Percentiles rank a stretch among this genome's conserved stretches.
Conservation (phyloP, 2,888 invertebrate genomes). For the Panopea generosa region DNA sequence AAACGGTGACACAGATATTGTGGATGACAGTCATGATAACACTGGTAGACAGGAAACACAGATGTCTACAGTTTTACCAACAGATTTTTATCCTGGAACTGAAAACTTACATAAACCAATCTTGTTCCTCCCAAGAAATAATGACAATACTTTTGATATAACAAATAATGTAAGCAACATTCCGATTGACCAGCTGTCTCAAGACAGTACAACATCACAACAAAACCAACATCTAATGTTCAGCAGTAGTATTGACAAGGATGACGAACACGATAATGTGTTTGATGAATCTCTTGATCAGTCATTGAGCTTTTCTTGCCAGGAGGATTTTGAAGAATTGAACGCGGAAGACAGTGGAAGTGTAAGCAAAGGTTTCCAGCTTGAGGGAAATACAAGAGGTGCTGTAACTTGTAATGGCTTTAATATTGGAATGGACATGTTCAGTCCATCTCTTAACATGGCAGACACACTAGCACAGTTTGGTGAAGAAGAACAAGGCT, state of each 20-base stretch:
- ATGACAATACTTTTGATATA: no score
- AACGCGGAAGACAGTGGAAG: background rate
- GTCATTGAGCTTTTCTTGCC: background rate
- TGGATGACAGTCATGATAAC: background rate
- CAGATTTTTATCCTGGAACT: background rate
- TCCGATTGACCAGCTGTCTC: conserved; percentile 32
- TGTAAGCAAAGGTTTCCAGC: background rate
- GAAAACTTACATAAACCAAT: conserved; percentile 21
- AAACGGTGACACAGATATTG: conserved; percentile 4
- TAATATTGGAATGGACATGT: conserved; percentile 4
- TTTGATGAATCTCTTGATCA: background rate
- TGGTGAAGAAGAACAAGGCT: conserved; percentile 47
- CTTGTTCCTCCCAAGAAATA: conserved; percentile 35
- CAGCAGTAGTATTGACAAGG: conserved; percentile 36
- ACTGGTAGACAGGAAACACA: background rate
- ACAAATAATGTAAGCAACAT: background rate
- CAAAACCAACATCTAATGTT: conserved; percentile 43
- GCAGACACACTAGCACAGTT: conserved; percentile 18
- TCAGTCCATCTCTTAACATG: conserved; percentile 16
- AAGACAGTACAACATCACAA: conserved; percentile 34
- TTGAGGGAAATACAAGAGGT: background rate
- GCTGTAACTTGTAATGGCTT: background rate
- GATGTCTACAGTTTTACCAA: no score
- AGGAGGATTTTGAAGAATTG: background rate
- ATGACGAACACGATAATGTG: conserved; percentile 20